These are phyloP conservation scores for Uloborus diversus DNA, from an alignment of 1,140 invertebrate genomes.

Conservation along the genomic window DNA sequence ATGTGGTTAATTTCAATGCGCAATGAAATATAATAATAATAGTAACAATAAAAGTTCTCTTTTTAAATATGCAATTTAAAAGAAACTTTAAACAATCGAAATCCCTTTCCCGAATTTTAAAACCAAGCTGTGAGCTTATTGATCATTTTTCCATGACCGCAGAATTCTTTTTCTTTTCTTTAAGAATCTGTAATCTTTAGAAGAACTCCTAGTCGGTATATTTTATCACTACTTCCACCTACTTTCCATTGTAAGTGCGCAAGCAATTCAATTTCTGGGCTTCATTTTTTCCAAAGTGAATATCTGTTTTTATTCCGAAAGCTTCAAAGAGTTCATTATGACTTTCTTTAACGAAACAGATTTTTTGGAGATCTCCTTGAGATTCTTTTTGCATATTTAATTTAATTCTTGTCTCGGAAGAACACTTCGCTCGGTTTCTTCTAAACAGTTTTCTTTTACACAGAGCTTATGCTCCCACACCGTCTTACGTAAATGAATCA, in stretches of 20 bases:
- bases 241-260: slow-evolving; percentile 6
- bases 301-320: neutral
- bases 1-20: too few species aligned
- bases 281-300: neutral
- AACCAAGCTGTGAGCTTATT: too few species aligned
- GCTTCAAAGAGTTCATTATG: slow-evolving; percentile 33
- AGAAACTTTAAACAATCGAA: too few species aligned
- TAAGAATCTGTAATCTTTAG: too few species aligned
- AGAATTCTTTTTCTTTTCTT: too few species aligned
- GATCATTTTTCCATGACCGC: too few species aligned
- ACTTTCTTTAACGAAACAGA: slow-evolving; percentile 24
- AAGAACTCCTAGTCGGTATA: neutral
- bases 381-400: slow-evolving; percentile 35
- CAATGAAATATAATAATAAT: too few species aligned
- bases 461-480: neutral
- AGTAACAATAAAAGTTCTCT: too few species aligned
- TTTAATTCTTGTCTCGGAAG: slow-evolving; percentile 17
- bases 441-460: slow-evolving; percentile 17
- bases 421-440: slow-evolving; percentile 17
- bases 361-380: slow-evolving; percentile 30
- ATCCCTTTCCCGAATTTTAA: too few species aligned
- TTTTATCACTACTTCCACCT: neutral
- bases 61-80: too few species aligned
- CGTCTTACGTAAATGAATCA: neutral
- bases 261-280: slow-evolving; percentile 32